Conservation (phyloP, 2,113 vertebrate species). For the Puma concolor region DNA sequence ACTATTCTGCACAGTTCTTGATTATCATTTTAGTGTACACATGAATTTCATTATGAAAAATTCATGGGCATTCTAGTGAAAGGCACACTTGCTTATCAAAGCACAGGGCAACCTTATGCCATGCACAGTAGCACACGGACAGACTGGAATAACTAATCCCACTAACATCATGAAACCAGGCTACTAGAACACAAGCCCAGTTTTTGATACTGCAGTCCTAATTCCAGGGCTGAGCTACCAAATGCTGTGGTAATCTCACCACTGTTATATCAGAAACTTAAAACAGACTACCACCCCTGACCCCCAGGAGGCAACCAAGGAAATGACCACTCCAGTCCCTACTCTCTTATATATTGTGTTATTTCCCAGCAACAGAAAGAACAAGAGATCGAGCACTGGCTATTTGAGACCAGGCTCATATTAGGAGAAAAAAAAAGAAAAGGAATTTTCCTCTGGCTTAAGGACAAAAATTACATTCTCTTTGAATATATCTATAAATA, state of each 20-base stretch:
- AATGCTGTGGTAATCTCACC: not conserved
- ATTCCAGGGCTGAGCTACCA: not conserved
- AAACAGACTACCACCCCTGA: not conserved
- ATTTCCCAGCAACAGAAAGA: conserved; percentile 21
- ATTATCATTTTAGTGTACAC: not conserved
- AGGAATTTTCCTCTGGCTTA: not conserved
- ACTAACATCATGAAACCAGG: not conserved
- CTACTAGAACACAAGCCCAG: not conserved
- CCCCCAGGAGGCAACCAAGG: not conserved
- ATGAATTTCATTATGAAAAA: not conserved
- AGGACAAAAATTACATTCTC: not conserved
- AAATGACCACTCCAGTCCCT: not conserved
- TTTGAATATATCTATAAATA: not conserved
- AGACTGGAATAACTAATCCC: not conserved
- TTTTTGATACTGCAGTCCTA: not conserved
- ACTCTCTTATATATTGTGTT: not conserved
- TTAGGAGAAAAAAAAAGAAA: not conserved
- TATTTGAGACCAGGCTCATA: not conserved
- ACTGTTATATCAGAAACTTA: not conserved
- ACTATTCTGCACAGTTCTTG: not conserved
- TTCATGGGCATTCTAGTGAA: not conserved
- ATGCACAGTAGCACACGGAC: not conserved
- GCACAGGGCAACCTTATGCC: not conserved
- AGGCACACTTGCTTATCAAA: not conserved
- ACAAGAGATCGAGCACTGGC: not conserved